Evolutionary conservation across 1,140 invertebrate species (phyloP).

Genomic region (Cyclargus thomasi): DNA sequence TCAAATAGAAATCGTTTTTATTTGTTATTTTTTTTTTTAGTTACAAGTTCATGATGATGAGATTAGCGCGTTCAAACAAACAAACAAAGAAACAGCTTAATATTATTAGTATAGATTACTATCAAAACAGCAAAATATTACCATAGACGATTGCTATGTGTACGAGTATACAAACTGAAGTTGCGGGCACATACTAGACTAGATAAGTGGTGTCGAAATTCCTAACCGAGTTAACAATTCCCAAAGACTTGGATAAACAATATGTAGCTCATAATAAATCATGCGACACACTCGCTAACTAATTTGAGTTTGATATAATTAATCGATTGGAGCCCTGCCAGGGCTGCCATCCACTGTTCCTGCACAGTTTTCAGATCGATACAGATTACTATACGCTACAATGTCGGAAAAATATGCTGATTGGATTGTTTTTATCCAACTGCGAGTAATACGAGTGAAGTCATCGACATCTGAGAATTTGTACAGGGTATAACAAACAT

Average conservation of each 20-base stretch:
- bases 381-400: not conserved
- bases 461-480: too few relatives aligned
- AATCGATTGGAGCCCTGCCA: constrained; percentile 12
- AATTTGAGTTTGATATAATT: constrained; percentile 15
- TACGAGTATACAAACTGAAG: too few relatives aligned
- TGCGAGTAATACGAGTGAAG: too few relatives aligned
- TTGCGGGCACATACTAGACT: not conserved
- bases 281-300: constrained; percentile 14
- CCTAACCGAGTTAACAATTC: not conserved
- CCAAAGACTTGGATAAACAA: constrained; percentile 8
- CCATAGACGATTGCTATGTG: too few relatives aligned
- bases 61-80: too few relatives aligned
- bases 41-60: too few relatives aligned
- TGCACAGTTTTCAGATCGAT: not conserved
- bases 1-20: too few relatives aligned
- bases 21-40: too few relatives aligned
- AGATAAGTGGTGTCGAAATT: not conserved
- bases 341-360: not conserved
- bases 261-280: constrained; percentile 2
- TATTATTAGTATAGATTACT: too few relatives aligned
- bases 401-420: not conserved
- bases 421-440: not conserved
- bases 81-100: too few relatives aligned
- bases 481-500: too few relatives aligned
- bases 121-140: too few relatives aligned